phyloP scores from a whole-genome alignment of 2,888 invertebrate genomes.

The Galerucella nymphaeae region DNA sequence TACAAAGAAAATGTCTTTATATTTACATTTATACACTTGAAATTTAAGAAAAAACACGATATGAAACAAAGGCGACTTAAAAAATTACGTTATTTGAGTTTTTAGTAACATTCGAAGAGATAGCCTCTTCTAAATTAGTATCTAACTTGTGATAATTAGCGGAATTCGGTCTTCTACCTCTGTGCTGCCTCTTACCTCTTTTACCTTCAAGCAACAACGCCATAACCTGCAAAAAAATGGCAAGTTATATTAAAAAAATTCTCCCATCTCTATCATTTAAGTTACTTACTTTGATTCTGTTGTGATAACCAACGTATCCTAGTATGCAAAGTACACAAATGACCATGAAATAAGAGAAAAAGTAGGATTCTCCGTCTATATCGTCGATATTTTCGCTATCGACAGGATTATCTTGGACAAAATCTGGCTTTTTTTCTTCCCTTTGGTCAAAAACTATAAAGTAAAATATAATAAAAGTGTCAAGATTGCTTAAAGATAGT shows the following conservation, averaged over 20 bases:
- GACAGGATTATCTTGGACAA: conserved; percentile 40
- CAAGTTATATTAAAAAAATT: background rate
- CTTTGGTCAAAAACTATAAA: conserved; percentile 20
- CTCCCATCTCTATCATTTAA: background rate
- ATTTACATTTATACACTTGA: conserved; percentile 44
- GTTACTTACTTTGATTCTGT: conserved; percentile 73
- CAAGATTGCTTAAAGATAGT: too few species aligned
- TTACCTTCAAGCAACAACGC: conserved; percentile 74
- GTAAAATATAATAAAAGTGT: background rate
- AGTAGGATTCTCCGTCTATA: conserved; percentile 71
- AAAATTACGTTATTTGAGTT: conserved; percentile 70
- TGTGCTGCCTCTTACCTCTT: conserved; percentile 62
- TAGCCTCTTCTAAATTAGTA: conserved; percentile 75
- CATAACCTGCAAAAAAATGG: conserved; percentile 67
- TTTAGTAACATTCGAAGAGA: conserved; percentile 70
- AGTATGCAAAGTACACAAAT: conserved; percentile 71
- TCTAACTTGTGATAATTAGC: conserved; percentile 75
- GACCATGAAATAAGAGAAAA: conserved; percentile 76
- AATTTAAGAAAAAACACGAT: conserved; percentile 36
- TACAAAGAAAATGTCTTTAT: conserved; percentile 13
- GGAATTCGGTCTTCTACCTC: conserved; percentile 70
- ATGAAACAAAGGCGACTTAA: conserved; percentile 53
- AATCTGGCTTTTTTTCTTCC: conserved; percentile 41
- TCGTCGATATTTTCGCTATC: conserved; percentile 49
- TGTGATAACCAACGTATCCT: conserved; percentile 73